These are phyloP conservation scores for Orius insidiosus DNA, from an alignment of 1,140 invertebrate species.

Conservation along the genomic window DNA sequence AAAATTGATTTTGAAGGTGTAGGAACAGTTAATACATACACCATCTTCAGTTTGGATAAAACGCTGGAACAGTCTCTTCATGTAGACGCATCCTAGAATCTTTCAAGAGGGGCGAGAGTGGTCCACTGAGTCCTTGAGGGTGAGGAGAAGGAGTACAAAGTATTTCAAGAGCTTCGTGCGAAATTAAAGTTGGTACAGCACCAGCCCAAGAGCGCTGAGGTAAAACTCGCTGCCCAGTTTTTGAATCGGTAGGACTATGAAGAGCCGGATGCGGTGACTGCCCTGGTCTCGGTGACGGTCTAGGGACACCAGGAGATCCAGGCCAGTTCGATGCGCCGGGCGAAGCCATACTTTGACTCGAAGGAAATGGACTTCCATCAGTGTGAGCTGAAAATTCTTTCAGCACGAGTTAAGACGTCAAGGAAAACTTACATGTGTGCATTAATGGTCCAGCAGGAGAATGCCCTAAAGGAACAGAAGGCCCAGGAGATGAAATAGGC, in stretches of 20 bases:
- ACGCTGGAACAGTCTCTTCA: constrained; percentile 68
- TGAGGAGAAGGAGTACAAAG: constrained; percentile 62
- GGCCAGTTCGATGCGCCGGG: constrained; percentile 69
- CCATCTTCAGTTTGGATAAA: constrained; percentile 63
- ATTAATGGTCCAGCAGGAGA: constrained; percentile 42
- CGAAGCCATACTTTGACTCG: constrained; percentile 47
- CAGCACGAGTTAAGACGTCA: too few species aligned
- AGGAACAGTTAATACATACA: too few species aligned
- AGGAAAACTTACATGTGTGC: constrained; percentile 30
- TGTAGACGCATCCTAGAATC: constrained; percentile 89
- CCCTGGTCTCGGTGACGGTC: constrained; percentile 65
- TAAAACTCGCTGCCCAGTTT: constrained; percentile 39
- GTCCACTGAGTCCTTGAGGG: constrained; percentile 47
- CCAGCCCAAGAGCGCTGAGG: constrained; percentile 78
- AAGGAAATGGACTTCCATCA: constrained; percentile 51
- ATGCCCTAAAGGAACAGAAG: constrained; percentile 38
- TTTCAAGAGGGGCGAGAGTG: constrained; percentile 58
- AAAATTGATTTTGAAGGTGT: too few species aligned
- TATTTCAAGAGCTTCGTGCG: constrained; percentile 71
- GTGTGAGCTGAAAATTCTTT: constrained; percentile 31
- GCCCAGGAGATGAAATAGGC: constrained; percentile 63
- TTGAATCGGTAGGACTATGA: constrained; percentile 39
- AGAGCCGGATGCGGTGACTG: constrained; percentile 37
- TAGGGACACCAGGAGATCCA: constrained; percentile 68
- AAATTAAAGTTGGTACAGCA: constrained; percentile 74